Evolutionary conservation across 2,888 invertebrate species (phyloP).

Genomic region (Elaeidobius kamerunicus): DNA sequence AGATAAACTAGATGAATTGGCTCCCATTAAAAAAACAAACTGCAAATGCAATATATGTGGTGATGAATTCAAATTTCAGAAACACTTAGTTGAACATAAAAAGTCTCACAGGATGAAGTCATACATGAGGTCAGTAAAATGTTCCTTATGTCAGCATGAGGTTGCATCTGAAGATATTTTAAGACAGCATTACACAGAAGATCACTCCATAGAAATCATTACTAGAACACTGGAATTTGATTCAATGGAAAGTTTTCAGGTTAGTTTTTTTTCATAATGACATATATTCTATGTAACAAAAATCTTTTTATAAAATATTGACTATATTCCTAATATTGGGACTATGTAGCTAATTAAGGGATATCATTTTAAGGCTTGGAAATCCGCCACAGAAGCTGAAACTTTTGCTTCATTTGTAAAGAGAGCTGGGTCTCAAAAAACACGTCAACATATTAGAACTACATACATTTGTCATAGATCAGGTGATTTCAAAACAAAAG

Average conservation of each 20-base stretch:
- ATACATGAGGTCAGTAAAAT: neutral
- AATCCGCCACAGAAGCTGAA: neutral
- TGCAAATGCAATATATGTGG: neutral
- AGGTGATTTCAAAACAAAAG: slow-evolving; percentile 1
- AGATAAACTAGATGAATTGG: neutral
- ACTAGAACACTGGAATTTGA: slow-evolving; percentile 6
- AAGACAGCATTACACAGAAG: neutral
- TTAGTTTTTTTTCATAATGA: neutral
- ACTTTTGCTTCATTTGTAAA: slow-evolving; percentile 2
- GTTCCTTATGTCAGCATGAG: slow-evolving; percentile 1
- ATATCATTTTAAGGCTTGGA: slow-evolving; percentile 2
- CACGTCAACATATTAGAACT: neutral
- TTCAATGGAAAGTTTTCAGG: slow-evolving; percentile 7
- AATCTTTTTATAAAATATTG: neutral
- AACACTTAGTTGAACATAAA: slow-evolving; percentile 2
- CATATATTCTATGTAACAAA: neutral
- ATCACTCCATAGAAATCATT: slow-evolving; percentile 1
- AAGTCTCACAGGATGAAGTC: neutral
- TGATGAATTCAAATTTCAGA: neutral
- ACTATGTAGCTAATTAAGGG: neutral
- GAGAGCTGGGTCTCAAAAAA: neutral
- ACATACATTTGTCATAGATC: slow-evolving; percentile 7
- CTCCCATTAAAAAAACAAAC: neutral
- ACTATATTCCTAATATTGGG: neutral
- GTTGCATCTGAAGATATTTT: slow-evolving; percentile 7